These are phyloP conservation scores for Eidolon helvum DNA, from an alignment of 2,113 vertebrate species.

Conservation along the genomic window DNA sequence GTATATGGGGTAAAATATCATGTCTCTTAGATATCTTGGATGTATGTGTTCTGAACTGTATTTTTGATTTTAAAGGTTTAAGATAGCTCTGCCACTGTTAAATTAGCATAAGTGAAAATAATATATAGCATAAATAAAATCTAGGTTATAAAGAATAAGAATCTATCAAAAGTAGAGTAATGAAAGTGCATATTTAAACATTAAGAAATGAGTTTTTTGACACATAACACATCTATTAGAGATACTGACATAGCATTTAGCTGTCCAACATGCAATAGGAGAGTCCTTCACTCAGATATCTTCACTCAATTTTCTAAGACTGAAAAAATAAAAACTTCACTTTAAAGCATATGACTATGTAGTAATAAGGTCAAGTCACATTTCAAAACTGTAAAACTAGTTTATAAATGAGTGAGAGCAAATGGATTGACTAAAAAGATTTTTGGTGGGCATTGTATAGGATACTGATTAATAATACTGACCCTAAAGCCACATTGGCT, in stretches of 20 bases:
- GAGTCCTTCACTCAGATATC: background rate
- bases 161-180: background rate
- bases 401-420: background rate
- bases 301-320: background rate
- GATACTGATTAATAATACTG: background rate
- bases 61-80: constrained; percentile 10
- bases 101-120: background rate
- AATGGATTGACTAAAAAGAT: background rate
- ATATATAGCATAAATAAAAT: background rate
- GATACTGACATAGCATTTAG: background rate
- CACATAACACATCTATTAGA: background rate
- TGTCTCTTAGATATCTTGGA: background rate
- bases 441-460: background rate
- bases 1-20: background rate
- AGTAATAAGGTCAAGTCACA: background rate
- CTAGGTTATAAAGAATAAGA: background rate
- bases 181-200: background rate
- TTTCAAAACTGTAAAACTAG: background rate
- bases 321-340: background rate
- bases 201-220: background rate
- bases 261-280: background rate
- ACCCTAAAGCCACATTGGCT: background rate
- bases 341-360: background rate
- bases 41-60: background rate
- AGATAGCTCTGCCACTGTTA: background rate